Conservation (phyloP, 1,140 invertebrate genomes). For the Agraylea sexmaculata region DNA sequence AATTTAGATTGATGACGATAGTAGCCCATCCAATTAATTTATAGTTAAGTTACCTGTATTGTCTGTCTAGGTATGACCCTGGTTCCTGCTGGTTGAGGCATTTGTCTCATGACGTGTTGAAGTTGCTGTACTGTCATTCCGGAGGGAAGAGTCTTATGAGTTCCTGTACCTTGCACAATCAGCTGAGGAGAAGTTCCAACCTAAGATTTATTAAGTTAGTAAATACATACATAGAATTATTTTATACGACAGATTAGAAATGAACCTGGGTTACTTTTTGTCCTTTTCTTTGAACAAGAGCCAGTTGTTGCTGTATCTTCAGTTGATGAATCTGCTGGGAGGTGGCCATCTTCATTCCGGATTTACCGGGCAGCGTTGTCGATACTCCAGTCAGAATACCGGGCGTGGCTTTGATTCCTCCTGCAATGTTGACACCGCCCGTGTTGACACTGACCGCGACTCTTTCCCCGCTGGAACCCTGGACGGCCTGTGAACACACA, state of each 20-base stretch:
- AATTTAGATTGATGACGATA: too few relatives aligned
- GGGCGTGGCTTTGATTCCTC: slow-evolving; percentile 34
- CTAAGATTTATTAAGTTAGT: slow-evolving; percentile 21
- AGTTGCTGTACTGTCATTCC: slow-evolving; percentile 66
- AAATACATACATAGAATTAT: neutral
- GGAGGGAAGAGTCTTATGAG: slow-evolving; percentile 46
- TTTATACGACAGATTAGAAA: slow-evolving; percentile 3
- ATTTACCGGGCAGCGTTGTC: slow-evolving; percentile 26
- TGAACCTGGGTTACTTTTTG: slow-evolving; percentile 48
- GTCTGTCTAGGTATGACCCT: slow-evolving; percentile 23
- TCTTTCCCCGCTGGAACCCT: slow-evolving; percentile 10
- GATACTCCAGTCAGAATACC: slow-evolving; percentile 28
- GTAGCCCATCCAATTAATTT: too few relatives aligned
- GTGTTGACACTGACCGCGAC: slow-evolving; percentile 7
- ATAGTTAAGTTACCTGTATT: slow-evolving; percentile 20
- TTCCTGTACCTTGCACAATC: slow-evolving; percentile 43
- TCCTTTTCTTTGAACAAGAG: slow-evolving; percentile 44
- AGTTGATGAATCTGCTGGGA: slow-evolving; percentile 54
- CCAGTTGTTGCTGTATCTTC: slow-evolving; percentile 54
- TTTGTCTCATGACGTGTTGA: slow-evolving; percentile 61
- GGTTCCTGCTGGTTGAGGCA: slow-evolving; percentile 28
- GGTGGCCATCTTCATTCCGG: slow-evolving; percentile 43
- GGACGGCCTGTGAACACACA: slow-evolving; percentile 5
- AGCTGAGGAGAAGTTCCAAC: slow-evolving; percentile 44
- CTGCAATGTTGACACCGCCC: slow-evolving; percentile 16